Percentiles rank a stretch among this genome's conserved stretches.
phyloP scores from a whole-genome alignment of 2,113 vertebrate genomes.

The Platysternon megacephalum region DNA sequence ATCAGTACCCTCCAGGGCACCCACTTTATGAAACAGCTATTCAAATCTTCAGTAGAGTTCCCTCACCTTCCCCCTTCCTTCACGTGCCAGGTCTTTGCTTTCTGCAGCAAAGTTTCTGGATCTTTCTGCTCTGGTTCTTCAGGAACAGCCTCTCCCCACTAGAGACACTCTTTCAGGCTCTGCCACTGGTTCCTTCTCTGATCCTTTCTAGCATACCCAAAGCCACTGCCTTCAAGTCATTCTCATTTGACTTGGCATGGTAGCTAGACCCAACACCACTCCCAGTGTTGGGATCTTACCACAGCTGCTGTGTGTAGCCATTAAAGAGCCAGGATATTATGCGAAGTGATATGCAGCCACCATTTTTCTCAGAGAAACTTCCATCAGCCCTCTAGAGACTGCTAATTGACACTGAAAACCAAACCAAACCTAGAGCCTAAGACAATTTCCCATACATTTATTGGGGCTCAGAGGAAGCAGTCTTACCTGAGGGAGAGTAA shows the following conservation, averaged over 20 bases:
- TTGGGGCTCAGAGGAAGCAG: not conserved
- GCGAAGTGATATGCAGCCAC: not conserved
- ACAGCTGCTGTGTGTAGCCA: not conserved
- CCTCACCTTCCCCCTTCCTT: not conserved
- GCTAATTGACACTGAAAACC: not conserved
- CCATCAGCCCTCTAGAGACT: slow-evolving; percentile 33
- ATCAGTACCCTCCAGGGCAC: not conserved
- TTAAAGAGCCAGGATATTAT: not conserved
- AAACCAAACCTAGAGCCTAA: not conserved
- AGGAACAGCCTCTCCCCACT: not conserved
- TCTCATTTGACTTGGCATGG: not conserved
- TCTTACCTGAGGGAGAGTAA: slow-evolving; percentile 22
- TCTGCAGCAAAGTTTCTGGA: not conserved
- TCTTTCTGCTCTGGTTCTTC: not conserved
- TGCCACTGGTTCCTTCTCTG: not conserved
- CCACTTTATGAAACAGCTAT: not conserved
- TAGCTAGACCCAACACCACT: not conserved
- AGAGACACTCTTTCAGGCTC: not conserved
- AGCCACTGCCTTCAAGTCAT: not conserved
- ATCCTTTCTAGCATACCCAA: not conserved
- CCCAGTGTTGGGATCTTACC: not conserved
- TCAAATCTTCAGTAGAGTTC: not conserved
- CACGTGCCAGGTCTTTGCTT: not conserved
- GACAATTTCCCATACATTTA: slow-evolving; percentile 19
- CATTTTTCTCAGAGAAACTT: not conserved